A percentile compares a stretch with the other conserved stretches of the same genome.
Evolutionary conservation across 2,797 vertebrate species (phyloP).

Genomic region (Anguilla pacifica): DNA sequence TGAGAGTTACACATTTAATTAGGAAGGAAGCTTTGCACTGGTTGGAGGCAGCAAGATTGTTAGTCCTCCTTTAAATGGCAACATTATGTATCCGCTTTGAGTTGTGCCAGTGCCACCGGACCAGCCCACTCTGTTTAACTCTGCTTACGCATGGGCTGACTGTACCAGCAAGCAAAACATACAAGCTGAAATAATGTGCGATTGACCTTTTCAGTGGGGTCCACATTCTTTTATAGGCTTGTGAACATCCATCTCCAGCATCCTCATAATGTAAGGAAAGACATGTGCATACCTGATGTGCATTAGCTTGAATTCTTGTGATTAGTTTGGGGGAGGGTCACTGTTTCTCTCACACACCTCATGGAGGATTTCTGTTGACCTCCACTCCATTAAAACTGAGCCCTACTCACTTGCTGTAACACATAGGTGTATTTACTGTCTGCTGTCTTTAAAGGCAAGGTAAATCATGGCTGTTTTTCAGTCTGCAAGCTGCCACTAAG

Average conservation of each 20-base stretch:
- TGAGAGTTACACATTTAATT: conserved; percentile 25
- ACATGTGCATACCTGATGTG: background rate
- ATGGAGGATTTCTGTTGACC: background rate
- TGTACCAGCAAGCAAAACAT: background rate
- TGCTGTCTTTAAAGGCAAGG: background rate
- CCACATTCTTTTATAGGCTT: background rate
- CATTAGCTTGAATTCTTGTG: background rate
- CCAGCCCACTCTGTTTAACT: background rate
- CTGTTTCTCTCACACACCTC: background rate
- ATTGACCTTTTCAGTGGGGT: conserved; percentile 16
- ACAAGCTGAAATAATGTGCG: conserved; percentile 15
- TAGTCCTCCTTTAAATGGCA: conserved; percentile 14
- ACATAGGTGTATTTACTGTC: conserved; percentile 5
- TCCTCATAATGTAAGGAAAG: background rate
- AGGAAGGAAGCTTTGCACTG: conserved; percentile 18
- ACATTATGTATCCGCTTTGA: background rate
- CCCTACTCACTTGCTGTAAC: background rate
- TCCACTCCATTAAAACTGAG: background rate
- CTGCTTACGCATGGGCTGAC: background rate
- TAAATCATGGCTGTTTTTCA: background rate
- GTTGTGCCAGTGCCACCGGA: background rate
- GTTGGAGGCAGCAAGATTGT: conserved; percentile 2
- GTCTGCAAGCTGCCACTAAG: conserved; percentile 1
- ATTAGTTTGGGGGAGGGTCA: background rate
- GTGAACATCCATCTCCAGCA: background rate